A percentile compares a stretch with the other conserved stretches of the same genome.
Evolutionary conservation across 2,888 invertebrate species (phyloP).

Genomic region (Torymus texanus): DNA sequence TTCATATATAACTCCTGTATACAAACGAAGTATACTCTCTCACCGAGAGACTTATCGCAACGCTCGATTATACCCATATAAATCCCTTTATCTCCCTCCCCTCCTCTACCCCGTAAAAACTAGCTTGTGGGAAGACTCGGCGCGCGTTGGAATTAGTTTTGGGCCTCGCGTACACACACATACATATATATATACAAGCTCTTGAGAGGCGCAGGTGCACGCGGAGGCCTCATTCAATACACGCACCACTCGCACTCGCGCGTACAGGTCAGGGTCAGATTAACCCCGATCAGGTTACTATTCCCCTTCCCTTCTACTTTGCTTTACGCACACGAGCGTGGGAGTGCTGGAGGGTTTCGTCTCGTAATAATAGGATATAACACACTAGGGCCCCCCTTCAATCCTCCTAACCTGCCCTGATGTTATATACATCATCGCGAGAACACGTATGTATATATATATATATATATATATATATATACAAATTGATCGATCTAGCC

Average conservation of each 20-base stretch:
- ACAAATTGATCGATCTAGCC: slow-evolving; percentile 50
- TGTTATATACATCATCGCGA: too few relatives aligned
- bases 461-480: slow-evolving; percentile 15
- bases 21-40: neutral
- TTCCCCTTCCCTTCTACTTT: slow-evolving; percentile 53
- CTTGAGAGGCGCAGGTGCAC: slow-evolving; percentile 64
- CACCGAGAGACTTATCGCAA: slow-evolving; percentile 7
- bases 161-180: slow-evolving; percentile 29
- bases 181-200: neutral
- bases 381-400: neutral
- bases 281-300: slow-evolving; percentile 74
- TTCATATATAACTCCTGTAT: neutral
- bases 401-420: too few relatives aligned
- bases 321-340: slow-evolving; percentile 64
- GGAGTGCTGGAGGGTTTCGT: slow-evolving; percentile 70
- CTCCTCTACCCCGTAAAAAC: slow-evolving; percentile 31
- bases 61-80: neutral
- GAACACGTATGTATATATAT: neutral
- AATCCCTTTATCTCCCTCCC: too few relatives aligned
- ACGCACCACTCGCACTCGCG: slow-evolving; percentile 51
- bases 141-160: slow-evolving; percentile 59
- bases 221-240: slow-evolving; percentile 35
- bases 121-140: slow-evolving; percentile 61
- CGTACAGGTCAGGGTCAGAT: slow-evolving; percentile 73
- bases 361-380: slow-evolving; percentile 69